Evolutionary conservation across 2,797 vertebrate species (phyloP), one percentile per base, ranked within the genome.

Genomic region (Xerus rutilus): DNA sequence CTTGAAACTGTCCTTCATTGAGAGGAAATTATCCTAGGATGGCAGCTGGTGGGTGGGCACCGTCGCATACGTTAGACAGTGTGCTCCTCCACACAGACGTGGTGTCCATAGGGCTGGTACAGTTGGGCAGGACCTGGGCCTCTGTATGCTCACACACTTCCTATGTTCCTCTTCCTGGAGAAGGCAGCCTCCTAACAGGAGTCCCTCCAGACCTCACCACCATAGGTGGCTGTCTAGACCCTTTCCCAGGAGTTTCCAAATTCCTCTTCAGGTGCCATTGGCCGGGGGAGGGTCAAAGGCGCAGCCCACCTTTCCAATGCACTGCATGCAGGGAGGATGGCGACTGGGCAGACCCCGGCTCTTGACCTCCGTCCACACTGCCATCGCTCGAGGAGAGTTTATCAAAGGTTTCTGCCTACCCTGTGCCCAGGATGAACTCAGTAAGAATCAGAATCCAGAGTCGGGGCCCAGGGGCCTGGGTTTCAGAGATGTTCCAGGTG

Each of bases 381-480:
- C 12, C 1, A 7, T 39, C 21, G 17, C 45, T 32, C 3, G 13
- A 8, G 45, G 13, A 69, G 45, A 6, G 20, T 30, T 8, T 5
- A 70, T 21, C 39, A 3, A 21, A 5, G 0, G 11, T 23, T 18
- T 30, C 18, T 62, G 28, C 12, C n/a, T 10, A 0, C 30, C 6
- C 18, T 54, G 43, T 10, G 32, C 43, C 7, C 54, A 45, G 57
- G 3, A 20, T 30, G 14, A 54, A 62, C 21, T 32, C n/a, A 28
- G 35, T 23, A 83, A 47, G 25, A 43, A 12, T 6, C 30, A 49
- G 59, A 8, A 0, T 18, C 30, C 17, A 14, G 11, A 9, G 43
- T 1, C 4, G 15, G 32, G 12, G 0, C 5, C 23, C 8, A 30
- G 54, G 13, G 13, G 18, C 43, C 5, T 12, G 6, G 9, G 8